Conservation (phyloP, 1,140 invertebrate genomes). For the Lucilia sericata region DNA sequence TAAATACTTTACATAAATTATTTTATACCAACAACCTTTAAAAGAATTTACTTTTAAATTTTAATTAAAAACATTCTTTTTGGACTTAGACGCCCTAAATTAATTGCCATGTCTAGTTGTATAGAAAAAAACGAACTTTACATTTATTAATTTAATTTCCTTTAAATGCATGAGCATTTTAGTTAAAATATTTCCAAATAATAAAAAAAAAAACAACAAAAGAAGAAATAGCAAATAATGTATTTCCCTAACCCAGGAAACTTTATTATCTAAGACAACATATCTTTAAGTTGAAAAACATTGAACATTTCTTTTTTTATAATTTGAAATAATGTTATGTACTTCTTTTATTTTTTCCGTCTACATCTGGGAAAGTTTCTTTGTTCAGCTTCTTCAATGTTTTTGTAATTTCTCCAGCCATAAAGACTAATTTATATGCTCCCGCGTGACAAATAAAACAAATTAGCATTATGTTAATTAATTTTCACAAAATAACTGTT, state of each 20-base stretch:
- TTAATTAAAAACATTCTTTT: neutral
- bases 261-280: neutral
- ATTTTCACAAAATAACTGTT: constrained; percentile 44
- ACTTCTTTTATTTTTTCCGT: neutral
- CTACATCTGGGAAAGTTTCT: constrained; percentile 5
- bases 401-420: neutral
- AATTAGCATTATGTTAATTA: constrained; percentile 44
- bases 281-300: neutral
- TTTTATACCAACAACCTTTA: neutral
- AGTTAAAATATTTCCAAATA: neutral
- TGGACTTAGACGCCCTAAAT: neutral
- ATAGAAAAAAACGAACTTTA: neutral
- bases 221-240: neutral
- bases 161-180: neutral
- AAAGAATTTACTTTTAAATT: neutral
- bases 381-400: neutral
- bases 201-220: neutral
- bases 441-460: constrained; percentile 42
- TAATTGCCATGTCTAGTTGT: neutral
- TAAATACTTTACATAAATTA: neutral
- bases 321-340: neutral
- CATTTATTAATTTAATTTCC: neutral
- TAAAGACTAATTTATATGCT: constrained; percentile 41
- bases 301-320: neutral
- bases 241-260: neutral